Evolutionary conservation across 2,888 invertebrate genomes (phyloP), one percentile per base, ranked within the genome.

Genomic region (Entomobrya multifasciata): DNA sequence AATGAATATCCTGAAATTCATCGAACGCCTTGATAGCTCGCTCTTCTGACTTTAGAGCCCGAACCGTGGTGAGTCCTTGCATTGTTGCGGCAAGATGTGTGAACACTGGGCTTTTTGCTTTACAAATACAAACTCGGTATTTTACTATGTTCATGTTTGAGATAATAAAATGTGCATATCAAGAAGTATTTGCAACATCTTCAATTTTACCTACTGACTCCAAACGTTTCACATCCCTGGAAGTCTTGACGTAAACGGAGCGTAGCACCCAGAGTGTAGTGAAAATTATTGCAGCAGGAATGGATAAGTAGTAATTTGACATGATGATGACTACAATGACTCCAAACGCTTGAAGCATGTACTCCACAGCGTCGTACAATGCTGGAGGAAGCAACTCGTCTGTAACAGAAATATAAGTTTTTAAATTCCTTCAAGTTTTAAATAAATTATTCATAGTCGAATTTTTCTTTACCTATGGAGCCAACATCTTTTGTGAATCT

Each of bases 1-100:
- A 76, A 22, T 88, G 88, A 10, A 84, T 62, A 67, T 88, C 88
- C 86, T 86, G 86, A 27, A 41, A 86, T 8, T 80, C 74, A 44
- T 86, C 80, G 55, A 86, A 86, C 6, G 74, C 55, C 44, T 65
- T 49, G 2, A 86, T 36, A 0, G 86, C 49, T 6, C 80, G 65
- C 17, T 55, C 76, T 17, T 86, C 65, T 11, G 86, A 80, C 60
- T 86, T 86, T 17, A 86, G 13, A 0, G 98, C 97, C 79, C 98
- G 94, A 65, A 99, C 97, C 0, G 98, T 98, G 0, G 97, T 95
- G 88, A 99, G 93, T 0, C 99, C 99, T 92, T 97, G 96, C 15
- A 99, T 93, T 0, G 97, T 95, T 36, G 97, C 96, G 92, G 96
- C 97, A 91, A 99, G 93, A 92, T 98, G 98, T 0, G 96, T 96